Evolutionary conservation across 2,888 invertebrate species (phyloP), one percentile per base, ranked within the genome.

Genomic region (Cephus spinipes): DNA sequence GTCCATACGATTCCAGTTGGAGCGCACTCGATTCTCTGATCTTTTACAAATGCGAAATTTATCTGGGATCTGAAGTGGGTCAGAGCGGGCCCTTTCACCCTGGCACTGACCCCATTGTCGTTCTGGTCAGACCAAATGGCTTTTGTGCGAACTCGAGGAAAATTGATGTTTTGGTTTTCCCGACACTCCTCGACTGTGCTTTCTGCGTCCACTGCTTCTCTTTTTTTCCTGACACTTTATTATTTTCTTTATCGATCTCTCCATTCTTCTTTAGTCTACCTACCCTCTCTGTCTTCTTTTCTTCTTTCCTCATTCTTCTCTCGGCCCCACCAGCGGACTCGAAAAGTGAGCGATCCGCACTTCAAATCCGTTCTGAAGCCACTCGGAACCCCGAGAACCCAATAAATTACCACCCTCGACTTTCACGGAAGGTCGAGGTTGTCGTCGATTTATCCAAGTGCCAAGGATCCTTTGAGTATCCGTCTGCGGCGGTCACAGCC

Each of bases 81-180:
- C 76, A 76, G 74, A 74, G 77, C 77, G 75, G 79, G 73, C 55
- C 75, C 80, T 79, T 80, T 81, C 80, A 80, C 23, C 81, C 77
- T 69, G 82, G 79, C 77, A 74, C 76, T 81, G 83, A 81, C 83
- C 80, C 84, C 76, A 86, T 87, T 87, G 86, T 87, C 78, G 55
- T 76, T 35, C 71, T 74, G 83, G 81, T 81, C 86, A 86, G 83
- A 81, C 80, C 82, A 82, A 71, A 73, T 81, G 79, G 77, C 76
- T 76, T 86, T 87, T 87, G 84, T 87, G 79, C 80, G 36, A 75
- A 33, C 78, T 75, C 73, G 74, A 78, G 77, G 81, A 82, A 81
- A 87, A 86, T 87, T 81, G 80, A 87, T 88, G 88, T 88, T 88
- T 88, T 88, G 88, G 88, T 88, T 88, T 88, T 82, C 81, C 40